Percentiles rank a stretch among this genome's conserved stretches.
Conservation (phyloP, 2,797 vertebrate genomes). For the Onychomys arenicola region DNA sequence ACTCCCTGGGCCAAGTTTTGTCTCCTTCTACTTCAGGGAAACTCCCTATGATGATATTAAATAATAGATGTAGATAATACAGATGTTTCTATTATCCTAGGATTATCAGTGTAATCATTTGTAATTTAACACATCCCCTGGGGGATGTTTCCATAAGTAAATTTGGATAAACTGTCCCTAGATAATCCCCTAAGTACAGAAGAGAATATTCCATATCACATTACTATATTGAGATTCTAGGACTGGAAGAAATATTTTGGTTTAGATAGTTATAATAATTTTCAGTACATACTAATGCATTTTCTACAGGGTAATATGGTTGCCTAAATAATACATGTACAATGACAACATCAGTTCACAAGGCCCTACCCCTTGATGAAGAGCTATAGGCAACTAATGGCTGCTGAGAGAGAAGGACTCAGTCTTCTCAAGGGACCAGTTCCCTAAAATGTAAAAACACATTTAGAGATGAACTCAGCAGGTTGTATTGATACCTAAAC, state of each 20-base stretch:
- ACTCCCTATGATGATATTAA: constrained; percentile 50
- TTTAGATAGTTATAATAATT: constrained; percentile 31
- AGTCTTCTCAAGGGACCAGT: not conserved
- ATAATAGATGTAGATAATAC: constrained; percentile 28
- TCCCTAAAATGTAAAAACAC: not conserved
- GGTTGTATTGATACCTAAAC: too few species aligned
- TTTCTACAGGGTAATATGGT: constrained; percentile 5
- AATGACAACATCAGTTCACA: not conserved
- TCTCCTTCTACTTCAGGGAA: constrained; percentile 19
- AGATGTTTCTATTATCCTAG: constrained; percentile 57
- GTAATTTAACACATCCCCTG: constrained; percentile 25
- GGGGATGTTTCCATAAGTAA: constrained; percentile 54
- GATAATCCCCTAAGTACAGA: constrained; percentile 58
- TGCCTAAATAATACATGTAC: not conserved
- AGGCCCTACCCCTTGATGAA: not conserved
- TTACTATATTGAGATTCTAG: constrained; percentile 50
- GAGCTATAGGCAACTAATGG: not conserved
- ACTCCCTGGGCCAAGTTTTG: constrained; percentile 3
- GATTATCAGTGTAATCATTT: constrained; percentile 63
- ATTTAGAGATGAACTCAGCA: not conserved
- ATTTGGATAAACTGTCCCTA: constrained; percentile 66
- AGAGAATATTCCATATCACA: constrained; percentile 8
- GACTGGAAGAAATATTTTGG: constrained; percentile 53
- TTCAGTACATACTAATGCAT: constrained; percentile 17
- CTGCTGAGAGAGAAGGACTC: not conserved